phyloP scores from a whole-genome alignment of 2,888 invertebrate species.

The Torymus tubicola region DNA sequence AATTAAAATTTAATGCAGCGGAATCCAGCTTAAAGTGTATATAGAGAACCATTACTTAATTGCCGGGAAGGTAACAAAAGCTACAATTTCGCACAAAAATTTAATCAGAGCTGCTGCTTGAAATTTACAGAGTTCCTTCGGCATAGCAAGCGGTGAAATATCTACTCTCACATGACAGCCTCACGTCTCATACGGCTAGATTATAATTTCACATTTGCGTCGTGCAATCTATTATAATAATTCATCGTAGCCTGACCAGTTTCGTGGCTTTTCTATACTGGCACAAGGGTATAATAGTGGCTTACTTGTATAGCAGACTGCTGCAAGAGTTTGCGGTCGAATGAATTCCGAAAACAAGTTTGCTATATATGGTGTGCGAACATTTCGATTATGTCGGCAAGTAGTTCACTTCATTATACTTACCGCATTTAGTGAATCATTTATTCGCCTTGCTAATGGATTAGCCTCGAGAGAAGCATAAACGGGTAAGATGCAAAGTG shows the following conservation, averaged over 20 bases:
- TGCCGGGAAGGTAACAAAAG: no score
- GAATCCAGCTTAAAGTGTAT: no score
- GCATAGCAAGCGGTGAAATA: no score
- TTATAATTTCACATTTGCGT: no score
- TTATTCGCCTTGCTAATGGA: background rate
- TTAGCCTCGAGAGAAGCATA: no score
- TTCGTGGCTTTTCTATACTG: constrained; percentile 34
- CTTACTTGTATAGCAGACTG: background rate
- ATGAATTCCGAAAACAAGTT: constrained; percentile 27
- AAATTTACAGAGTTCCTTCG: no score
- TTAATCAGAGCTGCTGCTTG: no score
- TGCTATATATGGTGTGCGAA: background rate
- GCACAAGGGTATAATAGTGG: constrained; percentile 30
- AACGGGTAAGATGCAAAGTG: no score
- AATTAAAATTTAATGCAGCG: no score
- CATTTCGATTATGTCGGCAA: constrained; percentile 10
- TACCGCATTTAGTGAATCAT: background rate
- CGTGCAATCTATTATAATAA: background rate
- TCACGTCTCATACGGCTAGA: no score
- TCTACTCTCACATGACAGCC: background rate
- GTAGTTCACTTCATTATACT: constrained; percentile 9
- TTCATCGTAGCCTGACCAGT: constrained; percentile 24
- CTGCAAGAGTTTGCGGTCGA: background rate
- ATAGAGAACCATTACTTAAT: no score
- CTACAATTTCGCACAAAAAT: no score